Conservation (phyloP, 2,113 vertebrate species). For the Campylorhamphus procurvoides region DNA sequence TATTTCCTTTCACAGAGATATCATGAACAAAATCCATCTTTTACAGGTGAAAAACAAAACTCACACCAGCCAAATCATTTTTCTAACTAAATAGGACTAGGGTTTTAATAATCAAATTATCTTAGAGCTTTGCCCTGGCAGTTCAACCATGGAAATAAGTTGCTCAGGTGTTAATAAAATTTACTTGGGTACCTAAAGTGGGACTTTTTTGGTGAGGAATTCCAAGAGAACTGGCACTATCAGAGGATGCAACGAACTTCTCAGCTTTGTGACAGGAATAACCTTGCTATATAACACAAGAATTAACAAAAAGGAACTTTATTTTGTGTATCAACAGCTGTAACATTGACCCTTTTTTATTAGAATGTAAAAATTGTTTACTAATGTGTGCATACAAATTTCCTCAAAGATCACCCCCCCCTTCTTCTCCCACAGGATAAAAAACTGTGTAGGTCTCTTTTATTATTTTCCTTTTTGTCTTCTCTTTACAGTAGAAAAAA, state of each 20-base stretch:
- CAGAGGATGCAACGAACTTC: fast-evolving
- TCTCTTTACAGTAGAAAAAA: neutral
- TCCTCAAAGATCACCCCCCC: neutral
- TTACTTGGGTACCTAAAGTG: neutral
- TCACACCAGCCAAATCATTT: fast-evolving
- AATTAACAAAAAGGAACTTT: neutral
- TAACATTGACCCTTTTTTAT: neutral
- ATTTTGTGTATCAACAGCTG: neutral
- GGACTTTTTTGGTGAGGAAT: neutral
- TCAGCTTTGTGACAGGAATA: fast-evolving
- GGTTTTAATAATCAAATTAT: neutral
- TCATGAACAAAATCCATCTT: neutral
- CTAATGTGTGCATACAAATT: neutral
- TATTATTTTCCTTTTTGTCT: neutral
- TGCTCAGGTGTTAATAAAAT: neutral
- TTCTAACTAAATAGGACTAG: neutral
- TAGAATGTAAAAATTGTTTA: neutral
- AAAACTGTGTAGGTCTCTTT: neutral
- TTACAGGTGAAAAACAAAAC: neutral
- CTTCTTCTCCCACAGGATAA: neutral
- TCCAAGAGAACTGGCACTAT: neutral
- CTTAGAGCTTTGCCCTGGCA: neutral
- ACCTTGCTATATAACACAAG: neutral
- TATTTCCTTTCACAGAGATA: neutral
- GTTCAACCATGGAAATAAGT: neutral